These are phyloP conservation scores for Streptopelia turtur DNA, from an alignment of 2,797 vertebrate genomes.

Conservation along the genomic window DNA sequence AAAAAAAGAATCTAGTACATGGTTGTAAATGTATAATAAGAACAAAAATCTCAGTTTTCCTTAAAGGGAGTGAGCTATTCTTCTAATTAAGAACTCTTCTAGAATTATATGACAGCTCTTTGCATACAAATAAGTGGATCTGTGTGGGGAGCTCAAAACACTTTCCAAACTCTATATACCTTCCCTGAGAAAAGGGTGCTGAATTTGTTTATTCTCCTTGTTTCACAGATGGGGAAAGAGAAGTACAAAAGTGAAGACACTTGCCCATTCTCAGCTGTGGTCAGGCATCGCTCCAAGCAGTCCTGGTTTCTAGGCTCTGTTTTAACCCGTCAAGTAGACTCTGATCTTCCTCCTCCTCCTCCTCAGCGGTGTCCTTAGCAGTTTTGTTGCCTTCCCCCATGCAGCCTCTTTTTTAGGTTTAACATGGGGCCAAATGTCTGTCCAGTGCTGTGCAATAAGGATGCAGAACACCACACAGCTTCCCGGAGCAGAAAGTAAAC, in stretches of 20 bases:
- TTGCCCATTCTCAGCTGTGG: conserved; percentile 26
- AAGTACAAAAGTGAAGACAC: conserved; percentile 23
- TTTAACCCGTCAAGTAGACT: background rate
- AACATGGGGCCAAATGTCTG: background rate
- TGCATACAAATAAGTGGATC: background rate
- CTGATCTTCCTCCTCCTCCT: background rate
- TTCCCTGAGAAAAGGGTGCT: background rate
- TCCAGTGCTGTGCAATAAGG: background rate
- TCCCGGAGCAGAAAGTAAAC: conserved; percentile 10
- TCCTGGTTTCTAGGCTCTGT: conserved; percentile 25
- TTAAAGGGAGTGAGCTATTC: background rate
- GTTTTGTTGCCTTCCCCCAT: background rate
- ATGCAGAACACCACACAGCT: background rate
- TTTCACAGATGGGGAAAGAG: conserved; percentile 26
- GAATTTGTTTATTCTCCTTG: background rate
- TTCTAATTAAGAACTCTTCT: background rate
- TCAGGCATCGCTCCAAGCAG: conserved; percentile 46
- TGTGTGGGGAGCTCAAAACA: background rate
- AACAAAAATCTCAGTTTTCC: background rate
- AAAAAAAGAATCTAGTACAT: background rate
- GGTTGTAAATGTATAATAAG: background rate
- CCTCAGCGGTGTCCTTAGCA: rapidly evolving
- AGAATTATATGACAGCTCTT: background rate
- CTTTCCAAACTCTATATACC: background rate
- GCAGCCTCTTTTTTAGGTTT: background rate